A percentile compares a stretch with the other conserved stretches of the same genome.
phyloP scores from a whole-genome alignment of 2,797 vertebrate species.

The Sebastes minor region DNA sequence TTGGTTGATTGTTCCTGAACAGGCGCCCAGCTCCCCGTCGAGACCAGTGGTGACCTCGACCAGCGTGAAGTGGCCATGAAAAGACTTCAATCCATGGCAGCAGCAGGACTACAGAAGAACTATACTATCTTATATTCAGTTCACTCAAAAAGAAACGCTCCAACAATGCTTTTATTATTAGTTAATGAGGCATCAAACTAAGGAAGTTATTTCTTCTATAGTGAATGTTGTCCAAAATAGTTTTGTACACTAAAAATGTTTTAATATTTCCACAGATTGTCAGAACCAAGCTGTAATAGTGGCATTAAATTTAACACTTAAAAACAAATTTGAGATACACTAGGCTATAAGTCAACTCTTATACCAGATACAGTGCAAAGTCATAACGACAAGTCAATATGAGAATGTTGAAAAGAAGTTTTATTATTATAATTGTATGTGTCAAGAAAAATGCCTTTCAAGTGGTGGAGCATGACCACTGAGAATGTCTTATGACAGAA shows the following conservation, averaged over 20 bases:
- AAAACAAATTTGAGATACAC: neutral
- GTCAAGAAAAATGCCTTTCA: neutral
- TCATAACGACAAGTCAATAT: neutral
- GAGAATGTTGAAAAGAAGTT: neutral
- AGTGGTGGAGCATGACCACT: neutral
- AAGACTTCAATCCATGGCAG: constrained; percentile 12
- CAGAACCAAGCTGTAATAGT: neutral
- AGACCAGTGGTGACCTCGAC: constrained; percentile 78
- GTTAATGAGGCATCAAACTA: neutral
- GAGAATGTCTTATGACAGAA: neutral
- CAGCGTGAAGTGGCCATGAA: constrained; percentile 13
- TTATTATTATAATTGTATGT: neutral
- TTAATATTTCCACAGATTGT: neutral
- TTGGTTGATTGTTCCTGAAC: constrained; percentile 80
- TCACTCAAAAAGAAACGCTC: neutral
- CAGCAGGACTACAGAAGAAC: constrained; percentile 27
- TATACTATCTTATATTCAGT: neutral
- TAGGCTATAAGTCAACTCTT: neutral
- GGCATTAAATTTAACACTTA: neutral
- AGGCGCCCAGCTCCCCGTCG: constrained; percentile 83
- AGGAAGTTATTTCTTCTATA: neutral
- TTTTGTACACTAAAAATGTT: neutral
- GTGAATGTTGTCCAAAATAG: neutral
- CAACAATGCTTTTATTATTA: neutral
- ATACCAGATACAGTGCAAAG: neutral